These are phyloP conservation scores for Anomalospiza imberbis DNA, from an alignment of 2,797 vertebrate genomes.

Conservation along the genomic window DNA sequence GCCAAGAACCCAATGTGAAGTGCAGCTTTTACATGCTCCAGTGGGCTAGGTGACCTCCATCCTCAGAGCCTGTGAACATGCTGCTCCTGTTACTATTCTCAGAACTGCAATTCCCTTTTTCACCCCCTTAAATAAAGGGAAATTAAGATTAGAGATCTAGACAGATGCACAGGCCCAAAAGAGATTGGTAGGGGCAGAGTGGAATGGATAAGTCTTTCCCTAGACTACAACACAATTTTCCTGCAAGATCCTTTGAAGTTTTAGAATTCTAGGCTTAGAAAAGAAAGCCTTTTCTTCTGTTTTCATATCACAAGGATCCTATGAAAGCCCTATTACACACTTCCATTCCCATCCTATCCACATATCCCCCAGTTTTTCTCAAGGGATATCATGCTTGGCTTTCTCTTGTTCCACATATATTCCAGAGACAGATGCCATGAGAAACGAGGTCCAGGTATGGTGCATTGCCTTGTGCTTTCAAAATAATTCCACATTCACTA, in stretches of 20 bases:
- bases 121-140: background rate
- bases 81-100: conserved; percentile 5
- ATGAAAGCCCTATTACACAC: background rate
- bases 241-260: background rate
- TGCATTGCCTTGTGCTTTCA: background rate
- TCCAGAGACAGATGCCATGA: background rate
- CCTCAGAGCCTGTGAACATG: background rate
- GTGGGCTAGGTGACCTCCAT: conserved; percentile 24
- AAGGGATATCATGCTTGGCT: background rate
- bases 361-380: background rate
- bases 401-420: background rate
- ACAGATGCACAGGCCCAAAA: background rate
- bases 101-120: background rate
- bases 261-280: background rate
- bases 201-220: background rate
- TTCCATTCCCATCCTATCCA: background rate
- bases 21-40: conserved; percentile 2
- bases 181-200: background rate
- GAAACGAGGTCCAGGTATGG: background rate
- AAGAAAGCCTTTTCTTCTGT: background rate
- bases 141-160: background rate
- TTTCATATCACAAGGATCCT: background rate
- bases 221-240: background rate
- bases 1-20: background rate
- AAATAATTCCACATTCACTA: background rate